Evolutionary conservation across 1,140 invertebrate species (phyloP).

Genomic region (Prorops nasuta): DNA sequence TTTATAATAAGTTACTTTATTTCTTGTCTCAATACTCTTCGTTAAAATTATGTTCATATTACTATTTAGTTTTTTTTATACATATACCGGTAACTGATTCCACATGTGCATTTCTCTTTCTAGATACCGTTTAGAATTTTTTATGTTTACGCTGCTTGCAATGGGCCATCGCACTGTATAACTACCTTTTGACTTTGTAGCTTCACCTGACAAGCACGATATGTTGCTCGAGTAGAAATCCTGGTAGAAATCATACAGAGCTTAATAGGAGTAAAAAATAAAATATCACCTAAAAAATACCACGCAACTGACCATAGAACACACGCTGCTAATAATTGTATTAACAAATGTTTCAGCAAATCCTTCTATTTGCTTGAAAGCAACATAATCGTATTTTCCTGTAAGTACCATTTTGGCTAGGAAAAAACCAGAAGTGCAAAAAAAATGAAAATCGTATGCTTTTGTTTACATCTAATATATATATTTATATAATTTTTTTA

Average conservation of each 20-base stretch:
- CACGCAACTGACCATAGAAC: constrained; percentile 14
- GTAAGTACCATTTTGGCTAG: too few relatives aligned
- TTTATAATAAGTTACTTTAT: too few relatives aligned
- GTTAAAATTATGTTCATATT: too few relatives aligned
- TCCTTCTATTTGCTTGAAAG: too few relatives aligned
- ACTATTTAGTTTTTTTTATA: background rate
- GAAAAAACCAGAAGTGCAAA: constrained; percentile 5
- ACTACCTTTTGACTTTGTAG: too few relatives aligned
- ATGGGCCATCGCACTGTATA: constrained; percentile 26
- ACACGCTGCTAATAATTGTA: constrained; percentile 1
- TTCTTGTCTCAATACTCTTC: too few relatives aligned
- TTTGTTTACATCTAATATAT: constrained; percentile 5
- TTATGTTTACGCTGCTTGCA: constrained; percentile 13
- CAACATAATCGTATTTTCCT: too few relatives aligned
- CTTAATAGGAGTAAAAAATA: background rate
- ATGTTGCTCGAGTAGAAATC: too few relatives aligned
- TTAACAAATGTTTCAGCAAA: constrained; percentile 16
- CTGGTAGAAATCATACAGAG: too few relatives aligned
- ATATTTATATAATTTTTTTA: too few relatives aligned
- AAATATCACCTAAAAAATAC: constrained; percentile 6
- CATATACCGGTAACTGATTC: constrained; percentile 25
- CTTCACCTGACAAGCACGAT: too few relatives aligned
- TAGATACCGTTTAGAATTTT: constrained; percentile 15
- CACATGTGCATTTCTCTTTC: constrained; percentile 28
- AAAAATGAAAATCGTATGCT: constrained; percentile 7